Evolutionary conservation across 2,113 vertebrate species (phyloP).

Genomic region (Turnix velox): DNA sequence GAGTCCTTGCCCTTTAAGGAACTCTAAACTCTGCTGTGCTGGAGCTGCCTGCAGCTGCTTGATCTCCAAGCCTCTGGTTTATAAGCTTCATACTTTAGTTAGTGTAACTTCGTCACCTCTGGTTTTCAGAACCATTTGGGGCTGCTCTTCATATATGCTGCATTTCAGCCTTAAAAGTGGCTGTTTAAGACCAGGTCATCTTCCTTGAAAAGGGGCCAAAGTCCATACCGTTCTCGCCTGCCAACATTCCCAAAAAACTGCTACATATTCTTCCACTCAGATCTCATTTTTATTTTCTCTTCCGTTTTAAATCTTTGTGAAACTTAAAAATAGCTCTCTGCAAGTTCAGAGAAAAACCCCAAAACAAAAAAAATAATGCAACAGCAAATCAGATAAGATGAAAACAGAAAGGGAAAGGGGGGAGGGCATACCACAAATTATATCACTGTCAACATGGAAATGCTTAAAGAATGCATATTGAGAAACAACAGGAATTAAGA

Average conservation of each 20-base stretch:
- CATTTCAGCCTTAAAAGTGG: not conserved
- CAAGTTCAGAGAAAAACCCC: constrained; percentile 47
- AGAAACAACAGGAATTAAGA: constrained; percentile 69
- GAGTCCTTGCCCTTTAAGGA: not conserved
- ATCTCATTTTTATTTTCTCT: constrained; percentile 26
- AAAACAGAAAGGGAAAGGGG: constrained; percentile 49
- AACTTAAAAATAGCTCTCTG: constrained; percentile 61
- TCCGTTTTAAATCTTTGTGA: constrained; percentile 11
- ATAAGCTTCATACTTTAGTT: not conserved
- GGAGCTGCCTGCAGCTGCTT: not conserved
- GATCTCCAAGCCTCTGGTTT: not conserved
- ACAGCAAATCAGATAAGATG: constrained; percentile 61
- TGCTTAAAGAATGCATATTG: constrained; percentile 66
- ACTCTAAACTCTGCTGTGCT: not conserved
- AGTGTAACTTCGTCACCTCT: not conserved
- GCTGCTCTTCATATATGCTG: not conserved
- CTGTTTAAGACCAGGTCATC: not conserved
- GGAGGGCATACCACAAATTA: constrained; percentile 61
- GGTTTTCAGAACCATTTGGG: not conserved
- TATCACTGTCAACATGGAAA: constrained; percentile 60
- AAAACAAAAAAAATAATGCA: constrained; percentile 35
- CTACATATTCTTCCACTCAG: constrained; percentile 12
- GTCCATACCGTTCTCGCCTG: not conserved
- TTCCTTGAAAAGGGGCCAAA: not conserved
- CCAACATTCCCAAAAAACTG: constrained; percentile 26